Evolutionary conservation across 2,797 vertebrate species (phyloP), one percentile per base, ranked within the genome.

Genomic region (Lepus townsendii): DNA sequence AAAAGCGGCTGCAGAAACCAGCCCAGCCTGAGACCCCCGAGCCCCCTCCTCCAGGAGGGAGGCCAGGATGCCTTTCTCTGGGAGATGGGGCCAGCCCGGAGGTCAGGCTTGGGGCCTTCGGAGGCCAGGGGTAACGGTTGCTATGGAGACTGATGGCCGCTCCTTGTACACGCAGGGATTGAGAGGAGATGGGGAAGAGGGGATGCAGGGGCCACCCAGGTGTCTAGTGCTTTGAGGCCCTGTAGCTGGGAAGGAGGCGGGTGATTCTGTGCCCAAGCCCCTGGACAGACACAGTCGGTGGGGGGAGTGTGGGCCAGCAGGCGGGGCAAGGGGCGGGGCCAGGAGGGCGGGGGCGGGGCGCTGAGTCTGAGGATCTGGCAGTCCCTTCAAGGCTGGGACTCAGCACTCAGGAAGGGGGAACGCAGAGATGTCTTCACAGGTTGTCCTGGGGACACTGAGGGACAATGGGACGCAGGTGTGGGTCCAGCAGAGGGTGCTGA

Each of bases 91-190:
- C 47, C 80, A 47, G 93, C 16, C 54, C 19, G 60, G 65, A 88
- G 54, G 72, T 83, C 73, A 66, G 32, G 69, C 38, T 82, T 35
- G 27, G 60, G 62, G 91, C 30, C 72, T 88, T 87, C 38, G 71
- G 83, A 88, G 62, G 77, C 82, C 63, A 83, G 60, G 72, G 78
- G 50, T 83, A 66, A 35, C 60, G 88, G 92, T 95, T 96, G 86
- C 92, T 91, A 90, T 89, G 90, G 96, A 96, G 69, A 97, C 95
- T 8, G 8, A 79, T 35, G 82, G 92, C 0, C 1, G 54, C 52
- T 66, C 69, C 75, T 63, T 52, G 77, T 11, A 82, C 66, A 10
- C 85, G 19, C 42, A 9, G 71, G 38, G 73, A 85, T 32, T 71
- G 71, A 63, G 50, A 80, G 27, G 32, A 69, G 54, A 83, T 4